These are phyloP conservation scores for Sisor rabdophorus DNA, from an alignment of 2,113 vertebrate genomes.

Conservation along the genomic window DNA sequence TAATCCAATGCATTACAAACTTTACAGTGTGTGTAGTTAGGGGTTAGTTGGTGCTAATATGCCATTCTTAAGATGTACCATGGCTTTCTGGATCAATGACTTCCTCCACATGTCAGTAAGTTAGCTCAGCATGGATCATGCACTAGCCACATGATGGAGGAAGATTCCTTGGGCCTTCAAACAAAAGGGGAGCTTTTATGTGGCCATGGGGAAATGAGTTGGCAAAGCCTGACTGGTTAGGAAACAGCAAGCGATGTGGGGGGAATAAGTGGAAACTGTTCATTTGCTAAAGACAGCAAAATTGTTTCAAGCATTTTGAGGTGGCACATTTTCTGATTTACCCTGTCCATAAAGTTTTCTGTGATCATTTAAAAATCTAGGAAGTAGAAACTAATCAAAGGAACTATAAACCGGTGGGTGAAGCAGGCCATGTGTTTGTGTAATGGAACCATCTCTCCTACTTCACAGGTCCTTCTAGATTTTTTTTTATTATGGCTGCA, in stretches of 20 bases:
- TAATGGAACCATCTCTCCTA: neutral
- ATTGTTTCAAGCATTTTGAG: slow-evolving; percentile 16
- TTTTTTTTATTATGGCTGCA: neutral
- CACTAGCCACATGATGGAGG: slow-evolving; percentile 57
- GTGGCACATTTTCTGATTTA: neutral
- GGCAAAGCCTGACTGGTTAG: slow-evolving; percentile 49
- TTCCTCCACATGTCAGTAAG: slow-evolving; percentile 35
- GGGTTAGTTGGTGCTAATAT: neutral
- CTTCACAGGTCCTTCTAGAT: too few species aligned
- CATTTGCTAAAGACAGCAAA: slow-evolving; percentile 19
- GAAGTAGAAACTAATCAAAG: neutral
- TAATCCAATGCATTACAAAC: neutral
- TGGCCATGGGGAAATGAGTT: slow-evolving; percentile 60
- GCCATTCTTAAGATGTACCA: neutral
- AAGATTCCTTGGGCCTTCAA: slow-evolving; percentile 53
- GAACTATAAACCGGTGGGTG: neutral
- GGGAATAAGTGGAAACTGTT: slow-evolving; percentile 11
- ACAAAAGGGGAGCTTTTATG: slow-evolving; percentile 58
- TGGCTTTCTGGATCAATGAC: slow-evolving; percentile 36
- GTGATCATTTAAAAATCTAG: slow-evolving; percentile 10
- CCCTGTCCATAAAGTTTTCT: slow-evolving; percentile 1
- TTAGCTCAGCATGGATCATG: slow-evolving; percentile 30
- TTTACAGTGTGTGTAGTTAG: neutral
- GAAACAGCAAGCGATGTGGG: slow-evolving; percentile 45
- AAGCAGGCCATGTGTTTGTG: neutral